phyloP scores from a whole-genome alignment of 2,113 vertebrate genomes.

The Neolamprologus modestus region DNA sequence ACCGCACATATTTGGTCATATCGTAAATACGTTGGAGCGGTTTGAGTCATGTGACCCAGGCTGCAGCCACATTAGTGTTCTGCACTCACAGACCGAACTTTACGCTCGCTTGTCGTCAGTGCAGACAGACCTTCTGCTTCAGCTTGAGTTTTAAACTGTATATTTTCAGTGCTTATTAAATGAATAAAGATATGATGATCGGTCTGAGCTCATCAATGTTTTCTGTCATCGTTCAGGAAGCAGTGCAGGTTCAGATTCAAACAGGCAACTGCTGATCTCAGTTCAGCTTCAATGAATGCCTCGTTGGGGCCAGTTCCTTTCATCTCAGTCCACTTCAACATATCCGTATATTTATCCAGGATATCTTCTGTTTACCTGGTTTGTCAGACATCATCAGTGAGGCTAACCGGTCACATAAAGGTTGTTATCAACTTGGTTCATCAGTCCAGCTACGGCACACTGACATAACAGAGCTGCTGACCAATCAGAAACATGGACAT shows the following conservation, averaged over 20 bases:
- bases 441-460: background rate
- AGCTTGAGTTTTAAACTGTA: constrained; percentile 62
- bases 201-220: background rate
- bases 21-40: background rate
- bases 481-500: background rate
- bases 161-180: constrained; percentile 59
- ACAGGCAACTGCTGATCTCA: background rate
- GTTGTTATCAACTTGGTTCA: background rate
- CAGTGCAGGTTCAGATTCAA: background rate
- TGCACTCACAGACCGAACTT: constrained; percentile 9
- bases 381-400: background rate
- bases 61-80: constrained; percentile 17
- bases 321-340: background rate
- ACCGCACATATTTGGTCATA: background rate
- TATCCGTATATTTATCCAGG: background rate
- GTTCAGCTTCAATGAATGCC: background rate
- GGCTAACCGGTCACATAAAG: background rate
- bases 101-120: constrained; percentile 33
- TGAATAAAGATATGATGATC: constrained; percentile 30
- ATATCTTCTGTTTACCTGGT: background rate
- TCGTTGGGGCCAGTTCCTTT: background rate
- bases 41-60: constrained; percentile 37
- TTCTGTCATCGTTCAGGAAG: background rate
- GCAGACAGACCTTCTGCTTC: constrained; percentile 43
- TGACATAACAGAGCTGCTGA: background rate